Evolutionary conservation across 2,888 invertebrate species (phyloP).

Genomic region (Agriotes lineatus): DNA sequence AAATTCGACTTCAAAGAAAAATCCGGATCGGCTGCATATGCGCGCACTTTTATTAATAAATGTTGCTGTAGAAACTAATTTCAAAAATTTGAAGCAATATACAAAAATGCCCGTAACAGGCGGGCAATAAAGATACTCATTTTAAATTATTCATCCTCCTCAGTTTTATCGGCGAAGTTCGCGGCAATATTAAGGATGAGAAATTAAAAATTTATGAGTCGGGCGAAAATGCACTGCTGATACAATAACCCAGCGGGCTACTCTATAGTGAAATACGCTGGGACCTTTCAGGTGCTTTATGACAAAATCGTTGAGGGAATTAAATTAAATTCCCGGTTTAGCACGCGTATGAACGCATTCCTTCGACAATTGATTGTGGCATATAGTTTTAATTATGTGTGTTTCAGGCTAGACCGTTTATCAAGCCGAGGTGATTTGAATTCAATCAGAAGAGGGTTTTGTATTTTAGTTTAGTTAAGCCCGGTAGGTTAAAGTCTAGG

Average conservation of each 20-base stretch:
- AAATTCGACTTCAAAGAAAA: slow-evolving; percentile 32
- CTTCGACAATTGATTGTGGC: too few species aligned
- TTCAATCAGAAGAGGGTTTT: too few species aligned
- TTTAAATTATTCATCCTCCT: slow-evolving; percentile 25
- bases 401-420: too few species aligned
- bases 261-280: background rate
- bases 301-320: too few species aligned
- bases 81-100: slow-evolving; percentile 21
- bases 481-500: too few species aligned
- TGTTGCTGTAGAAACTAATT: slow-evolving; percentile 24
- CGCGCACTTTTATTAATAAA: slow-evolving; percentile 31
- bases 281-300: background rate
- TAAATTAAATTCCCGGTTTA: too few species aligned
- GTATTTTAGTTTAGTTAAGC: too few species aligned
- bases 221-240: background rate
- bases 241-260: background rate
- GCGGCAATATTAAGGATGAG: slow-evolving; percentile 21
- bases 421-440: too few species aligned
- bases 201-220: slow-evolving; percentile 22
- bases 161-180: slow-evolving; percentile 13
- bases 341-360: too few species aligned
- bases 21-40: slow-evolving; percentile 9
- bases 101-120: slow-evolving; percentile 13
- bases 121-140: slow-evolving; percentile 9
- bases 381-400: too few species aligned